Conservation (phyloP, 1,140 invertebrate genomes). For the Achatina immaculata region DNA sequence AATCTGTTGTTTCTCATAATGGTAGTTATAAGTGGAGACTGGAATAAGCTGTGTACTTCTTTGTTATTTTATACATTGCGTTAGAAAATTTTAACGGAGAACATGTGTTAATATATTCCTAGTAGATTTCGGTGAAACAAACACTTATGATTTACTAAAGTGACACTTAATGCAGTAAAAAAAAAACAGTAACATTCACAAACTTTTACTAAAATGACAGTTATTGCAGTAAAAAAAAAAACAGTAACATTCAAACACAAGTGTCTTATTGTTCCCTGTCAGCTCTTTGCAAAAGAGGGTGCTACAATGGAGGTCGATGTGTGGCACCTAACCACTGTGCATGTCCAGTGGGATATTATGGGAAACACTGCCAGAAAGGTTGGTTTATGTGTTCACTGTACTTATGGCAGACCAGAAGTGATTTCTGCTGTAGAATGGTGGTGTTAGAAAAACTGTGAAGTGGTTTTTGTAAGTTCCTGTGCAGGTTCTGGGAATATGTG, state of each 20-base stretch:
- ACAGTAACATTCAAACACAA: neutral
- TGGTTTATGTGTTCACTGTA: slow-evolving; percentile 30
- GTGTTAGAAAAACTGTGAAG: neutral
- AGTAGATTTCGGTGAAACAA: too few species aligned
- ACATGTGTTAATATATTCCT: too few species aligned
- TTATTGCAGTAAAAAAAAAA: neutral
- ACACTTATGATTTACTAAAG: too few species aligned
- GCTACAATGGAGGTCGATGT: slow-evolving; percentile 57
- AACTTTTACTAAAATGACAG: neutral
- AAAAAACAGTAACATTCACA: neutral
- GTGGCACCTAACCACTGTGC: slow-evolving; percentile 56
- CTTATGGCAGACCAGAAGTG: neutral
- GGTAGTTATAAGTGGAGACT: too few species aligned
- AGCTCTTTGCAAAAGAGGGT: slow-evolving; percentile 52
- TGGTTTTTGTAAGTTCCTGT: too few species aligned
- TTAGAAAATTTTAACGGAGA: too few species aligned
- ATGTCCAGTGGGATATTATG: slow-evolving; percentile 52
- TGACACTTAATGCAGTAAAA: too few species aligned
- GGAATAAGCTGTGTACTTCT: too few species aligned
- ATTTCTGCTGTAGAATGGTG: neutral
- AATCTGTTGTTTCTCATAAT: too few species aligned
- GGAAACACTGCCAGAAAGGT: slow-evolving; percentile 54
- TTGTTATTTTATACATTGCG: too few species aligned
- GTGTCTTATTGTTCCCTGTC: neutral
- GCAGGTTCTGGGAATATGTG: too few species aligned